Evolutionary conservation across 92 coral and sea anemone genomes (phyloP).

Genomic region (Bergia puertoricense): DNA sequence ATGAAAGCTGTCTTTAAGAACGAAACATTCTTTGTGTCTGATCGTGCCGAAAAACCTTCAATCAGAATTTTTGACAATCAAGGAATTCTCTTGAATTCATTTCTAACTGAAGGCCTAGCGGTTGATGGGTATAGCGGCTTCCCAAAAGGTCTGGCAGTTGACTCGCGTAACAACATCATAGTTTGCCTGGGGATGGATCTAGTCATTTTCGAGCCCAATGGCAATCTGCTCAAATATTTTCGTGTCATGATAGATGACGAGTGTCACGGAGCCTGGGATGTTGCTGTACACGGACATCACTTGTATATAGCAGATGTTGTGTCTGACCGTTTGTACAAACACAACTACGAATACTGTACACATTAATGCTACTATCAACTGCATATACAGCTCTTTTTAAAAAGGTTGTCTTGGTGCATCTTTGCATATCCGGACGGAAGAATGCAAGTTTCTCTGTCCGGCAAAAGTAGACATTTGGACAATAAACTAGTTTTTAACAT

Average conservation of each 20-base stretch:
- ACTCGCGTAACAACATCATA: slow-evolving; percentile 18
- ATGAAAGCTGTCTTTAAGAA: slow-evolving; percentile 29
- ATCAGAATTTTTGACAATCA: slow-evolving; percentile 26
- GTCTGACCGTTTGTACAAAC: slow-evolving; percentile 20
- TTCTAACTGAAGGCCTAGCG: slow-evolving; percentile 15
- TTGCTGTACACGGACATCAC: slow-evolving; percentile 14
- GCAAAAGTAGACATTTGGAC: too few relatives aligned
- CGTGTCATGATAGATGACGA: slow-evolving; percentile 28
- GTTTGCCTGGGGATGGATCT: slow-evolving; percentile 14
- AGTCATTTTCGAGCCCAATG: slow-evolving; percentile 16
- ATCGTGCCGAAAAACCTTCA: slow-evolving; percentile 21
- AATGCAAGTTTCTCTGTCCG: too few relatives aligned
- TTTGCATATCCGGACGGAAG: too few relatives aligned
- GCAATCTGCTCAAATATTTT: slow-evolving; percentile 15
- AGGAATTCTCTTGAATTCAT: slow-evolving; percentile 15
- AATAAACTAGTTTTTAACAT: too few relatives aligned
- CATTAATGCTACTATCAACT: background rate
- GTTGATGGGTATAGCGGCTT: slow-evolving; percentile 25
- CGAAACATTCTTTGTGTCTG: slow-evolving; percentile 19
- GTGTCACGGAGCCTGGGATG: slow-evolving; percentile 27
- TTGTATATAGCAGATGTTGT: slow-evolving; percentile 29
- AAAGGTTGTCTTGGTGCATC: too few relatives aligned
- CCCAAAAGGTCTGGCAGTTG: slow-evolving; percentile 23
- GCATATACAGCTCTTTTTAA: background rate
- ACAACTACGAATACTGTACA: slow-evolving; percentile 19